Evolutionary conservation across 2,888 invertebrate genomes (phyloP), one percentile per base, ranked within the genome.

Genomic region (Listrodromus nycthemerus): DNA sequence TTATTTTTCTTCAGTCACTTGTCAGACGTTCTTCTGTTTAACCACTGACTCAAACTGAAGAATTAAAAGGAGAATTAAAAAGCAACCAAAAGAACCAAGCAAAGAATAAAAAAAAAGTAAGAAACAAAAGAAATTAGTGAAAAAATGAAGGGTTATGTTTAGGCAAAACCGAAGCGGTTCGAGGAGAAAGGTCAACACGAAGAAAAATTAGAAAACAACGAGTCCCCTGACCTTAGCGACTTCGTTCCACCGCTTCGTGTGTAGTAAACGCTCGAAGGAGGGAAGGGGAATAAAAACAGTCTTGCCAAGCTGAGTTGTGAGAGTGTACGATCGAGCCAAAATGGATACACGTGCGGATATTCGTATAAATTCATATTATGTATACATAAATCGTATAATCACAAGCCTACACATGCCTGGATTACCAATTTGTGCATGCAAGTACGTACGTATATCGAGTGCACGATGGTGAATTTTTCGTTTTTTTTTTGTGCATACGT

Each of bases 361-460:
- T 24, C 48, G 21, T 37, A 65, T 79, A 71, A 79, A 79, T 79
- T 73, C 21, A 55, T 79, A 71, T 71, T 45, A 79, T 41, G 71
- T 61, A 33, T 21, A 55, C 65, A 66, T 71, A 71, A 79, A 79
- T 71, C 79, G 33, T 16, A 27, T 45, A 27, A 24, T 71, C 37
- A 33, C 37, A 13, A 33, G 45, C 19, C 33, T 70, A 55, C 27
- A 65, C 41, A 48, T n/a, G 45, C 21, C 7, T n/a, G 67, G 7
- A 67, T 67, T 71, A 16, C 21, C 21, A 71, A 71, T 71, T 71
- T 55, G 55, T 37, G 55, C 16, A 37, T 48, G 48, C 24, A 27
- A 13, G 13, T 27, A 33, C 7, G 10, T 10, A 37, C 52, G 52
- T 19, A 30, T 24, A 48, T 10, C 69, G 21, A 33, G 67, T 66